phyloP scores from a whole-genome alignment of 2,888 invertebrate species.

The Timandra comae region DNA sequence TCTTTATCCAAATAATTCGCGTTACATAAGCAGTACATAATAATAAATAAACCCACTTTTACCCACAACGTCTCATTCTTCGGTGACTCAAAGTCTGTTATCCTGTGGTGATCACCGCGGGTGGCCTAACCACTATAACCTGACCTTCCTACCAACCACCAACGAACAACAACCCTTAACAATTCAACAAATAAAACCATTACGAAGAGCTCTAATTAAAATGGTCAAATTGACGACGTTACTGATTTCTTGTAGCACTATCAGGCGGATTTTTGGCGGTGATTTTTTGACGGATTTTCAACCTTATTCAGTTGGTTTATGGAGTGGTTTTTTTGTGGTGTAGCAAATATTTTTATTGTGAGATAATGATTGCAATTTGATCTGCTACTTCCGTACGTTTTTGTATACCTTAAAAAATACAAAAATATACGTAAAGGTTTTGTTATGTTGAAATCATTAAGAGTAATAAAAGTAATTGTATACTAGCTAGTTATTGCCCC shows the following conservation, averaged over 20 bases:
- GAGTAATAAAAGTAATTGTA: no score
- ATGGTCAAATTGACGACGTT: conserved; percentile 39
- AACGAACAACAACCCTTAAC: conserved; percentile 7
- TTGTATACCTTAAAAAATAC: no score
- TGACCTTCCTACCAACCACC: conserved; percentile 22
- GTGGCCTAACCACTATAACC: conserved; percentile 41
- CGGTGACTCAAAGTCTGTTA: conserved; percentile 39
- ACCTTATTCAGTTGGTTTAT: not conserved
- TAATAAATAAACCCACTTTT: not conserved
- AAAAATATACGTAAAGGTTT: no score
- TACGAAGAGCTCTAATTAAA: conserved; percentile 27
- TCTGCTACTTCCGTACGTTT: no score
- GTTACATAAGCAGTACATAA: no score
- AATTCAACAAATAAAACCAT: conserved; percentile 18
- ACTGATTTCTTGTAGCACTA: conserved; percentile 39
- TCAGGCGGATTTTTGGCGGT: not conserved
- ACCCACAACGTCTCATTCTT: not conserved
- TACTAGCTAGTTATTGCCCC: no score
- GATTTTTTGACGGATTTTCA: not conserved
- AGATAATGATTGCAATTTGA: no score
- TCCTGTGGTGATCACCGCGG: conserved; percentile 54
- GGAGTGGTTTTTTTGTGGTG: not conserved
- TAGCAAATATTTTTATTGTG: no score
- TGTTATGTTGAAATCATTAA: no score
- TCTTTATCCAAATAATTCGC: no score